Evolutionary conservation across 2,113 vertebrate species (phyloP).

Genomic region (Gymnarchus niloticus): DNA sequence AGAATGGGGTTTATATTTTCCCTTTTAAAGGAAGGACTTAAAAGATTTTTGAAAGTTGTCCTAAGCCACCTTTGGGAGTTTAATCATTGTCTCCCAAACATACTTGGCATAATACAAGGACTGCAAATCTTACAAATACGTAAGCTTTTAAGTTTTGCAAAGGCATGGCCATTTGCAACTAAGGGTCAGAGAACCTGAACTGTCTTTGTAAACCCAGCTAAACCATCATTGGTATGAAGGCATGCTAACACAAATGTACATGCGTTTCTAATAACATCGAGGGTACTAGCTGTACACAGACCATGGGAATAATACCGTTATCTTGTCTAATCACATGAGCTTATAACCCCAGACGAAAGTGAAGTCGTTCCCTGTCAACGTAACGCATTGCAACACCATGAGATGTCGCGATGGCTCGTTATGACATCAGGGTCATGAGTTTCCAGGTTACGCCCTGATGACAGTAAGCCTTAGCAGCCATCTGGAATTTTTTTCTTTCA

Average conservation of each 20-base stretch:
- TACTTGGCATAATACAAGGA: background rate
- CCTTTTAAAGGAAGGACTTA: background rate
- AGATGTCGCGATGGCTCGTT: background rate
- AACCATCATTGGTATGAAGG: no score
- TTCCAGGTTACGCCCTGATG: background rate
- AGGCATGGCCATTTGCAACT: background rate
- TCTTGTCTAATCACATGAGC: background rate
- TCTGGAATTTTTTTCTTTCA: background rate
- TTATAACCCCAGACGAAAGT: background rate
- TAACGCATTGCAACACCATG: background rate
- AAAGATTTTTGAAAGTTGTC: background rate
- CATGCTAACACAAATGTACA: background rate
- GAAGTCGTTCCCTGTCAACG: background rate
- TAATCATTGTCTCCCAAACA: background rate
- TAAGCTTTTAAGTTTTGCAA: constrained; percentile 1
- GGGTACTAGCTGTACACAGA: background rate
- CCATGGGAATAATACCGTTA: background rate
- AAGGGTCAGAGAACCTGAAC: background rate
- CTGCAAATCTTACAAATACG: constrained; percentile 1
- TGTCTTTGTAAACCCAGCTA: no score
- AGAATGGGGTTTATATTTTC: constrained; percentile 4
- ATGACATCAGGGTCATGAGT: constrained; percentile 7
- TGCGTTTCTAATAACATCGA: background rate
- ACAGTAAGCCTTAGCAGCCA: background rate
- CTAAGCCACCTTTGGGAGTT: constrained; percentile 2